Evolutionary conservation across 2,113 vertebrate species (phyloP), one percentile per base, ranked within the genome.

Genomic region (Lycaon pictus): DNA sequence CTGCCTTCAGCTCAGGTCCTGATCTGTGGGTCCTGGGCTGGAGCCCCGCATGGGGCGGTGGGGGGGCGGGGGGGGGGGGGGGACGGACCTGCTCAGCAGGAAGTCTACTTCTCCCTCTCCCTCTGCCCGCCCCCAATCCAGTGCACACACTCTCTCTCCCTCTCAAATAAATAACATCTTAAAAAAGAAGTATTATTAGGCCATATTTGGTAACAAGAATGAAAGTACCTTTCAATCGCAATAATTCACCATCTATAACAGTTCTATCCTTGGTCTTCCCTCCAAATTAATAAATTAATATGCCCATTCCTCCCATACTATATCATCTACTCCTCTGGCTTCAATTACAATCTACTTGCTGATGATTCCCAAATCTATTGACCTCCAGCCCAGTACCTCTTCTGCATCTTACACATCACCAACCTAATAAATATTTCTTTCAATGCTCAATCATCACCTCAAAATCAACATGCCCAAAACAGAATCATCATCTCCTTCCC

Each of bases 191-290:
- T 48, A 80, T 95, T 90, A 89, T 51, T 87, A 77, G 89, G 69
- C 7, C 15, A 8, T 29, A 58, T 62, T 90, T 76, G 69, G 25
- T 88, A 83, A 91, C 15, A 76, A 58, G 27, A 13, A 96, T 37
- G 53, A 95, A 97, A 92, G 72, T 12, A 37, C 10, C 60, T 90
- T 94, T 80, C 55, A 80, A 79, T 93, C 79, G 74, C 12, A 51
- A 25, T 58, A 62, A 56, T 56, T 56, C 74, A 71, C 76, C 72
- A 67, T 15, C 69, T 32, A 13, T 0, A 86, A 56, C 51, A 91
- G 76, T 43, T 95, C 62, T 92, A 35, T 77, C 55, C 48, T 35
- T 56, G 82, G 32, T 69, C 51, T 79, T 80, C 62, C 56, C 51
- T 85, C 56, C 88, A 90, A 72, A 53, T 82, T 37, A 83, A 84